Evolutionary conservation across 2,113 vertebrate genomes (phyloP).

Genomic region (Fulmarus glacialis): DNA sequence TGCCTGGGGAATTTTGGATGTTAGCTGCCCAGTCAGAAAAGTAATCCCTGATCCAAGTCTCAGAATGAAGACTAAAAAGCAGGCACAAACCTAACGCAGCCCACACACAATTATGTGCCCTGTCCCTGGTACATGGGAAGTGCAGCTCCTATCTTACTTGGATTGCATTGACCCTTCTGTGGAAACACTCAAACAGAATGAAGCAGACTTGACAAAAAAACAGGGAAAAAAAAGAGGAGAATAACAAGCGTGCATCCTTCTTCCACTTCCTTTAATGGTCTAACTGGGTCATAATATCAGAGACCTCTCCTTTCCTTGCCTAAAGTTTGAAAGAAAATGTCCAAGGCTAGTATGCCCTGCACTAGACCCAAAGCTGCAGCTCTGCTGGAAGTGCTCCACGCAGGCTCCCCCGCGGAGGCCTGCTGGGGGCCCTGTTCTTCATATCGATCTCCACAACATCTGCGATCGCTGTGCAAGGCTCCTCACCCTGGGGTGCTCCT

Average conservation of each 20-base stretch:
- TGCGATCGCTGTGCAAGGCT: not conserved
- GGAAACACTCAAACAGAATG: not conserved
- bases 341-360: not conserved
- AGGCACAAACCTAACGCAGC: not conserved
- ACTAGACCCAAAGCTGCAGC: not conserved
- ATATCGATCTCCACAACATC: not conserved
- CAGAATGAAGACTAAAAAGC: not conserved
- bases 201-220: not conserved
- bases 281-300: not conserved
- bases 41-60: not conserved
- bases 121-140: not conserved
- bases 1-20: not conserved
- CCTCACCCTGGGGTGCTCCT: not conserved
- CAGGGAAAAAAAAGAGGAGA: not conserved
- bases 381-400: not conserved
- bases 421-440: not conserved
- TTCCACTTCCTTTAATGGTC: not conserved
- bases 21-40: not conserved
- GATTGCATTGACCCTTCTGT: not conserved
- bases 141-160: not conserved
- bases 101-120: not conserved
- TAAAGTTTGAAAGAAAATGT: not conserved
- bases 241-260: not conserved
- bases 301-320: not conserved
- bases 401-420: not conserved